phyloP scores from a whole-genome alignment of 2,797 vertebrate species.

The Enteromius unitaeniatus region DNA sequence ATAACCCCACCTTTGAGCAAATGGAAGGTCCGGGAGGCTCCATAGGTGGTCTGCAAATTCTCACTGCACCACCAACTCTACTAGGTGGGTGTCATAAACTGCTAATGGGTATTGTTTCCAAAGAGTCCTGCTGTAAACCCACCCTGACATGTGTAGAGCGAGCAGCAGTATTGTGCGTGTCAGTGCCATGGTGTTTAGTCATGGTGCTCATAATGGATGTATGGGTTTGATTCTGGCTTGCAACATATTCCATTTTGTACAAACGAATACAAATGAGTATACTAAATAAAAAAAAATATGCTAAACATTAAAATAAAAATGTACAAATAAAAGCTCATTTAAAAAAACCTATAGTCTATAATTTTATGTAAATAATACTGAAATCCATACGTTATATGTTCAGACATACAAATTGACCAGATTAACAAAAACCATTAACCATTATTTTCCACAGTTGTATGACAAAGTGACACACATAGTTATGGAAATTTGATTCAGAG shows the following conservation, averaged over 20 bases:
- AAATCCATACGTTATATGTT: background rate
- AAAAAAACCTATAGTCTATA: background rate
- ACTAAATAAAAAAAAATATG: background rate
- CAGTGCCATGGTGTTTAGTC: background rate
- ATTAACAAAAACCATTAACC: background rate
- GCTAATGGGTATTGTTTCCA: background rate
- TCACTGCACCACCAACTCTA: constrained; percentile 68
- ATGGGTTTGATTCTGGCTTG: background rate
- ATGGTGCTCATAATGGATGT: background rate
- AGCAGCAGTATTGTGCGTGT: background rate
- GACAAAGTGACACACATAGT: background rate
- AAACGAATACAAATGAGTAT: background rate
- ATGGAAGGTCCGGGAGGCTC: constrained; percentile 88
- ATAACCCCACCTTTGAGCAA: constrained; percentile 97
- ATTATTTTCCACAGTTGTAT: background rate
- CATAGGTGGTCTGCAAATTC: constrained; percentile 79
- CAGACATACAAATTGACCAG: background rate
- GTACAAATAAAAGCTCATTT: background rate
- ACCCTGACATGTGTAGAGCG: background rate
- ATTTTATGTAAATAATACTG: background rate
- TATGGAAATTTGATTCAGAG: background rate
- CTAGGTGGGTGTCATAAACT: constrained; percentile 79
- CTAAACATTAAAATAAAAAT: background rate
- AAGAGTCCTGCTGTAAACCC: background rate
- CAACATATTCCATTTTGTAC: background rate